Conservation (phyloP, 2,113 vertebrate genomes). For the Seriola dumerili region DNA sequence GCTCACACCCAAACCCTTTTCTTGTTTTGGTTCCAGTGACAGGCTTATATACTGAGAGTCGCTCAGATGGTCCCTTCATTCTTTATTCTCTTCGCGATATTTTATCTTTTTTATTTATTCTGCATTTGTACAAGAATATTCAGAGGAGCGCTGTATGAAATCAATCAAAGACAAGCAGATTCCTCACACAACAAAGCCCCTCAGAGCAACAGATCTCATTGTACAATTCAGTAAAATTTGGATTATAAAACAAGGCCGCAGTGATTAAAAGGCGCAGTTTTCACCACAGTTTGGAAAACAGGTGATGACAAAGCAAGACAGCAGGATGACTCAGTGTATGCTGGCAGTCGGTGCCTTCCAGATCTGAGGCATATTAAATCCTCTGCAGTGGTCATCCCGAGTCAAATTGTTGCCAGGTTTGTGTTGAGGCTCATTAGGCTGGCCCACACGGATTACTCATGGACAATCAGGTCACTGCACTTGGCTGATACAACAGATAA, state of each 20-base stretch:
- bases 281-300: slow-evolving; percentile 37
- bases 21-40: slow-evolving; percentile 70
- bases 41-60: slow-evolving; percentile 52
- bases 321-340: slow-evolving; percentile 58
- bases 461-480: slow-evolving; percentile 59
- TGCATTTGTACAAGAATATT: slow-evolving; percentile 48
- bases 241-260: slow-evolving; percentile 58
- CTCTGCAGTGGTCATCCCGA: slow-evolving; percentile 59
- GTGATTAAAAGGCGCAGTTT: slow-evolving; percentile 46
- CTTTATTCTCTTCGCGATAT: slow-evolving; percentile 42
- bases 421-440: slow-evolving; percentile 58
- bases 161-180: slow-evolving; percentile 54
- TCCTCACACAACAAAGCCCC: slow-evolving; percentile 52
- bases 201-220: slow-evolving; percentile 56
- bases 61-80: slow-evolving; percentile 58
- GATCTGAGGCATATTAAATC: slow-evolving; percentile 67
- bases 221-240: slow-evolving; percentile 53
- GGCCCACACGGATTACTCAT: slow-evolving; percentile 45
- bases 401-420: slow-evolving; percentile 64
- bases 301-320: slow-evolving; percentile 56
- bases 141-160: slow-evolving; percentile 19
- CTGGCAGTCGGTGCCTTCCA: slow-evolving; percentile 48
- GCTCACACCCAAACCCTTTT: slow-evolving; percentile 69
- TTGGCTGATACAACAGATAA: slow-evolving; percentile 58
- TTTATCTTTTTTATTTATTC: slow-evolving; percentile 24